These are phyloP conservation scores for Macrophya annulata DNA, from an alignment of 2,888 invertebrate genomes.

Conservation along the genomic window DNA sequence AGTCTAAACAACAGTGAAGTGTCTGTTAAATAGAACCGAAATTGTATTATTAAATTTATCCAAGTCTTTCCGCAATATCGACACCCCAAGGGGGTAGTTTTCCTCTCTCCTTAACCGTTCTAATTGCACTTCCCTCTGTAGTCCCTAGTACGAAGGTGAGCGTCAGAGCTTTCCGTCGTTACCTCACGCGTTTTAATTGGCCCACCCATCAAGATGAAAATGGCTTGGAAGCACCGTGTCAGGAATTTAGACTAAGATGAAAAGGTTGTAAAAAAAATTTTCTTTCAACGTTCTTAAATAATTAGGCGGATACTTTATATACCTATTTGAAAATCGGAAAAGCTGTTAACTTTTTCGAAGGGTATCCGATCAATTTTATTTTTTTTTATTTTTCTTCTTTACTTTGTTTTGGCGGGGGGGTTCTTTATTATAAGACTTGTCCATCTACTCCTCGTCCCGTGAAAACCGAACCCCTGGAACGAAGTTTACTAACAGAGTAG, in stretches of 20 bases:
- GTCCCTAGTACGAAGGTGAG: conserved; percentile 23
- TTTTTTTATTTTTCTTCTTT: no score
- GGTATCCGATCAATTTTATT: not conserved
- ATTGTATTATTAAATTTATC: conserved; percentile 28
- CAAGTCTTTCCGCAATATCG: conserved; percentile 30
- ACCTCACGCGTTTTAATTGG: conserved; percentile 32
- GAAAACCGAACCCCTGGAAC: not conserved
- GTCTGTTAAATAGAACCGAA: not conserved
- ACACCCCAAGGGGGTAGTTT: conserved; percentile 27
- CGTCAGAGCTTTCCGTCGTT: not conserved
- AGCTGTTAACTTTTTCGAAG: not conserved
- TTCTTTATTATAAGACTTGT: not conserved
- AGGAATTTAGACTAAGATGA: not conserved
- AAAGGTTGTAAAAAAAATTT: not conserved
- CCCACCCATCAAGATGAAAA: not conserved
- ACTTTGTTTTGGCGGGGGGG: no score
- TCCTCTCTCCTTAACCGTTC: conserved; percentile 28
- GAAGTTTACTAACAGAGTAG: conserved; percentile 24
- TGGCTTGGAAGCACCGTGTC: conserved; percentile 9
- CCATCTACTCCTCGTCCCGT: not conserved
- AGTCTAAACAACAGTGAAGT: not conserved
- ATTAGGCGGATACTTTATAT: not conserved
- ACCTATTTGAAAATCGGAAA: not conserved
- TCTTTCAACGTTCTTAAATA: not conserved
- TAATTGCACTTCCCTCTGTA: conserved; percentile 33